Base-by-base conservation (phyloP, 2,888 invertebrate genomes). In the Plebejus anna region DNA sequence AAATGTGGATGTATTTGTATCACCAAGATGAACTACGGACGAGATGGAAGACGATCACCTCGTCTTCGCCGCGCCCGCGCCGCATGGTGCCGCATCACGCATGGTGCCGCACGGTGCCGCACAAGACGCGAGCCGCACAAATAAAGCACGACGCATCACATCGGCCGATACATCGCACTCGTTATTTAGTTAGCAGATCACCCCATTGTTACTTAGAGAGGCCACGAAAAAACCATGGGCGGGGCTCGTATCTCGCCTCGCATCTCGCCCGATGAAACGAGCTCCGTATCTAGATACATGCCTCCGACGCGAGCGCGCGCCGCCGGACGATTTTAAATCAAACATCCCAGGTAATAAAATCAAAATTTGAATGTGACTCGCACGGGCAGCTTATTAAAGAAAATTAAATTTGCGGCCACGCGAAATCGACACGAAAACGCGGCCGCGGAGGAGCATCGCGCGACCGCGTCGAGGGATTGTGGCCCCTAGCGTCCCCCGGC, bases 121-220 rank as follows among this genome's bases (percentile, higher is more conserved):
- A 78, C 76, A 77, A 77, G 71, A 72, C 76, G 61, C 75, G 79
- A 77, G 78, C 79, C 75, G 78, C 79, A 80, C 78, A 83, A 82
- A 83, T 80, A 83, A 83, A 82, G 77, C 80, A 80, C 81, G 78
- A 81, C 80, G 75, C 77, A 76, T 84, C 84, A 84, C 87, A 87
- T 84, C 85, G 82, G 81, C 86, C 81, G 90, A 89, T 90, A 85
- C 84, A 89, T 90, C 90, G 84, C 83, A 83, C 89, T 88, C 85
- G 90, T 91, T 93, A 92, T 92, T 94, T 92, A 92, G 92, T 92
- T 91, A 92, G 88, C 91, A 89, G 92, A 94, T 94, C 92, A 89
- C 87, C 87, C 91, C 93, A 93, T 94, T 94, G 93, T 94, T 92
- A 89, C 88, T 89, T 87, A 87, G 86, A 87, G 88, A 90, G 88